Percentiles rank a stretch among this genome's conserved stretches.
Evolutionary conservation across 2,113 vertebrate species (phyloP).

Genomic region (Cottus gobio): DNA sequence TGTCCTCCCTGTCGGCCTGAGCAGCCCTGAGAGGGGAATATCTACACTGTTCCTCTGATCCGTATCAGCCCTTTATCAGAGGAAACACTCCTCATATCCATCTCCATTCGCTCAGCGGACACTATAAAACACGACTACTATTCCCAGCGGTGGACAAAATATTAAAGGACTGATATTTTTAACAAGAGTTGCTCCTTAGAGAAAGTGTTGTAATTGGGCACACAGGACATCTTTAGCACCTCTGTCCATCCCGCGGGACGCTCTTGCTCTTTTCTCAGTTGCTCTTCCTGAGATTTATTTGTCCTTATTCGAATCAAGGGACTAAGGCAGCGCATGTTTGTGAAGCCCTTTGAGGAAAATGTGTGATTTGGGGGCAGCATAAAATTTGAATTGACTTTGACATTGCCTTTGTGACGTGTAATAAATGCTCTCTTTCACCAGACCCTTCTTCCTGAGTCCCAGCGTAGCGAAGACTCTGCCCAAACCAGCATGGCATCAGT

Average conservation of each 20-base stretch:
- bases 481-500: constrained; percentile 76
- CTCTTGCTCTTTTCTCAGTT: too few species aligned
- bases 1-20: constrained; percentile 47
- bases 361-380: neutral
- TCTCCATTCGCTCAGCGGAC: constrained; percentile 15
- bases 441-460: constrained; percentile 68
- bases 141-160: constrained; percentile 9
- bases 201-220: neutral
- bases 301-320: neutral
- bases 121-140: constrained; percentile 4
- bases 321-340: neutral
- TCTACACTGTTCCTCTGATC: constrained; percentile 53
- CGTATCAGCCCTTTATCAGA: constrained; percentile 56
- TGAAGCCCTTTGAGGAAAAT: neutral
- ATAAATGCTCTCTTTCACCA: constrained; percentile 50
- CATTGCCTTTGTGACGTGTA: constrained; percentile 10
- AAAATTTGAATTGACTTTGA: neutral
- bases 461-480: constrained; percentile 64
- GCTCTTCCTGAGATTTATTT: neutral
- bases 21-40: constrained; percentile 29
- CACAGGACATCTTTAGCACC: neutral
- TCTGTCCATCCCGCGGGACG: neutral
- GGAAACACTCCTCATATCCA: constrained; percentile 35
- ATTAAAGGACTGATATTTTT: constrained; percentile 8
- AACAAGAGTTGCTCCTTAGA: neutral